Percentiles rank a stretch among this genome's conserved stretches.
Conservation (phyloP, 2,888 invertebrate species). For the Amphipoea lucens region DNA sequence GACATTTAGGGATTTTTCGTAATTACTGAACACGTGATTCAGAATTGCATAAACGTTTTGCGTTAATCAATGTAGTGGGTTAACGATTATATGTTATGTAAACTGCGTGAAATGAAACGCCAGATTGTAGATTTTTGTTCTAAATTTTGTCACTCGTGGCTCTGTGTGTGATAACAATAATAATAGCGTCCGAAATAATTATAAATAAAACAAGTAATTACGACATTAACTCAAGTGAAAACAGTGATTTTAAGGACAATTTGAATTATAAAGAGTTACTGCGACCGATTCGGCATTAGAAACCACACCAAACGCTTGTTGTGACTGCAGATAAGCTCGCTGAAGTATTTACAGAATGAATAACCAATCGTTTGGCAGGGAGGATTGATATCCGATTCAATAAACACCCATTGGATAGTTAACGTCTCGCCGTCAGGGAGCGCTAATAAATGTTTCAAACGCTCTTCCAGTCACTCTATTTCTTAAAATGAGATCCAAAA, state of each 20-base stretch:
- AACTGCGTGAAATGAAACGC: neutral
- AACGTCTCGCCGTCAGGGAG: conserved; percentile 12
- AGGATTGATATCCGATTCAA: conserved; percentile 14
- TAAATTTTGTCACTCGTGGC: too few relatives aligned
- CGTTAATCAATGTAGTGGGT: neutral
- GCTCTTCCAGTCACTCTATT: conserved; percentile 61
- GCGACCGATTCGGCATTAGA: neutral
- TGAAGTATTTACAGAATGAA: neutral
- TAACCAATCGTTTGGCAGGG: neutral
- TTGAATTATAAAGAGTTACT: neutral
- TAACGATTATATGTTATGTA: neutral
- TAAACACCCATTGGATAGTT: conserved; percentile 6
- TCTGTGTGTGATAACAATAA: neutral
- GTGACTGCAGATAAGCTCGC: neutral
- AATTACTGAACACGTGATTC: neutral
- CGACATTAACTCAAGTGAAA: neutral
- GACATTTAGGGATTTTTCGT: neutral
- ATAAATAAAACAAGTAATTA: neutral
- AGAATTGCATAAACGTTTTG: neutral
- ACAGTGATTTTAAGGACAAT: neutral
- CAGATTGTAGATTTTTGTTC: neutral
- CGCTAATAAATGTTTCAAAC: conserved; percentile 56
- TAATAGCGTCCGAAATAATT: neutral
- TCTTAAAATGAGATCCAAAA: conserved; percentile 60
- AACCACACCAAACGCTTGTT: neutral